Evolutionary conservation across 2,888 invertebrate genomes (phyloP), one percentile per base, ranked within the genome.

Genomic region (Phasia obesa): DNA sequence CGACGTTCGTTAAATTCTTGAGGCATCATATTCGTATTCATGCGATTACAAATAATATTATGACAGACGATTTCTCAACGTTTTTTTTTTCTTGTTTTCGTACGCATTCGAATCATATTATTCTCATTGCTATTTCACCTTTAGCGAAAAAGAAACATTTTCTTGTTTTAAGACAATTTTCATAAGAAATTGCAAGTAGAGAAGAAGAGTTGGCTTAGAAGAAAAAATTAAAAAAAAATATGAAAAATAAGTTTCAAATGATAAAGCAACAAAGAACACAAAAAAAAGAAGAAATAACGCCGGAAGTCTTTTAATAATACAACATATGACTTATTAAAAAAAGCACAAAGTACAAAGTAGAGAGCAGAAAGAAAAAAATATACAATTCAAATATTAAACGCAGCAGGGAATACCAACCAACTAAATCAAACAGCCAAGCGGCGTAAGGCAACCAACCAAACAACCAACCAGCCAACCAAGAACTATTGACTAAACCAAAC

Each of bases 241-340:
- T 76, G 73, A 67, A 80, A 73, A 80, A 67, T 74, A 80, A 80
- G 53, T 73, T 79, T 60, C 42, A 74, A 80, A 74, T 80, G 73
- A 55, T 74, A 67, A 67, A 71, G 49, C 21, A 74, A 75, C 11
- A 75, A 71, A 51, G 47, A 35, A 27, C 6, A 35, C 35, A 57
- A 11, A 55, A 47, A 60, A 55, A 47, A 60, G 35, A 62, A 55
- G 31, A 53, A 75, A 83, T 84, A 86, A 81, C 82, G 86, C 86
- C 85, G 85, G 85, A 85, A 86, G 85, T 84, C 84, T 77, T 85
- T 84, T 84, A 83, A 83, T 79, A 79, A 79, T 71, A 69, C 79
- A 79, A 67, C 79, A 79, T 76, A 79, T 83, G 83, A 83, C 75
- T 83, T 83, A 79, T 83, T 79, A 83, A 83, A 83, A 70, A 74